These are phyloP conservation scores for Okapia johnstoni DNA, from an alignment of 2,113 vertebrate species.

Conservation along the genomic window DNA sequence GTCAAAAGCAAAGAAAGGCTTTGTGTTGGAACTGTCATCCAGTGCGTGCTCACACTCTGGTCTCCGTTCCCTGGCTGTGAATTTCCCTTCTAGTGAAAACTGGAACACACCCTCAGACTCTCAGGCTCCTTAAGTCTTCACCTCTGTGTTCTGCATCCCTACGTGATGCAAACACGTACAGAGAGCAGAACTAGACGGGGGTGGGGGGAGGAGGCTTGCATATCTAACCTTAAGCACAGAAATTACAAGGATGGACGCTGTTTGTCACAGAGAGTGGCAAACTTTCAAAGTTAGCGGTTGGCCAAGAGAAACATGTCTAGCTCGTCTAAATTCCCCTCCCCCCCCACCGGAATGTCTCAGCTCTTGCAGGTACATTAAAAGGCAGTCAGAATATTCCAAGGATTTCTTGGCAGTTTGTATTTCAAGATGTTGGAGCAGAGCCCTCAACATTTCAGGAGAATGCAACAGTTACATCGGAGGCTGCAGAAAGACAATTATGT, in stretches of 20 bases:
- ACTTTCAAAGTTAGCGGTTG: constrained; percentile 49
- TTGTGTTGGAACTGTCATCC: not conserved
- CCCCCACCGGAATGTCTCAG: not conserved
- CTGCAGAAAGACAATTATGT: constrained; percentile 76
- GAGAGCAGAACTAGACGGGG: not conserved
- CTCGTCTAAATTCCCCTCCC: not conserved
- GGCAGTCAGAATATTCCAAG: constrained; percentile 13
- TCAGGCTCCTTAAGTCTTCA: not conserved
- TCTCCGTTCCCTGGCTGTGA: not conserved
- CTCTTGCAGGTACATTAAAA: constrained; percentile 43
- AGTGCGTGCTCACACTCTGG: not conserved
- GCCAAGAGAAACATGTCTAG: not conserved
- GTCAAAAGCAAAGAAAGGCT: constrained; percentile 2
- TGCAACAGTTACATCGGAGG: constrained; percentile 8
- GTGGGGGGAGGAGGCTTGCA: not conserved
- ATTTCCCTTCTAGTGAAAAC: not conserved
- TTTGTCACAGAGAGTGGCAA: not conserved
- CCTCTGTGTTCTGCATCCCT: not conserved
- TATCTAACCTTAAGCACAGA: not conserved
- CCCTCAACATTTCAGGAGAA: not conserved
- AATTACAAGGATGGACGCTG: not conserved
- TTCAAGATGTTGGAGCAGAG: not conserved
- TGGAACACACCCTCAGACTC: not conserved
- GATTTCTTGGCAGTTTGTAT: not conserved
- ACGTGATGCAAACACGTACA: not conserved